Evolutionary conservation across 1,140 invertebrate species (phyloP), one percentile per base, ranked within the genome.

Genomic region (Himalopsyche phryganea): DNA sequence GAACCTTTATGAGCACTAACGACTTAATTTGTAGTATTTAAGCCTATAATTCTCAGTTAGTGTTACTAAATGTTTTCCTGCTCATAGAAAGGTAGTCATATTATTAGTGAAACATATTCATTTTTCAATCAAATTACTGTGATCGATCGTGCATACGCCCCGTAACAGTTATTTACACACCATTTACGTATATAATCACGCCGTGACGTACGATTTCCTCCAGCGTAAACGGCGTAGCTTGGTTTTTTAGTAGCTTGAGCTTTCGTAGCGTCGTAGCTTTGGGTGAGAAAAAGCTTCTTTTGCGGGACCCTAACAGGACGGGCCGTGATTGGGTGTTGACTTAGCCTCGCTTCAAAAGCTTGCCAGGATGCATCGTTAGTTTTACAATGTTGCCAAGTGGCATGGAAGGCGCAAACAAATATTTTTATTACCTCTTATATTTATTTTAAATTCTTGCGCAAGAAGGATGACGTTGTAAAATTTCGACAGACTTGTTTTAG

Each of bases 361-460:
- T 23, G 15, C 15, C 52, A 52, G 53, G 54, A 61, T 62, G 55
- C 55, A 62, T 62, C 55, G 60, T 62, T 62, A 62, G 55, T 62
- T 62, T 62, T 53, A 58, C 55, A 62, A 20, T 44, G 33, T 14
- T 33, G 45, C 45, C 55, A 58, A 58, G 55, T 62, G 60, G 51
- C 44, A 50, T 46, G 50, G 44, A 58, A 57, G 33, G 48, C 48
- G 20, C 23, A 5, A 11, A 11, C 38, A n/a, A 17, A 17, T n/a
- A 11, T 23, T 53, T 36, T 53, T 40, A 53, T 48, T 60, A 60
- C 33, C 42, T 60, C 45, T 38, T 45, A 7, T 40, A 19, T 38
- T 51, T 51, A 40, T 46, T 55, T 55, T 46, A 47, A 46, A 55
- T 55, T 55, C 52, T 47, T 46, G 23, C 23, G 3, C n/a, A n/a